Evolutionary conservation across 2,888 invertebrate genomes (phyloP), one percentile per base, ranked within the genome.

Genomic region (Acleris laterana): DNA sequence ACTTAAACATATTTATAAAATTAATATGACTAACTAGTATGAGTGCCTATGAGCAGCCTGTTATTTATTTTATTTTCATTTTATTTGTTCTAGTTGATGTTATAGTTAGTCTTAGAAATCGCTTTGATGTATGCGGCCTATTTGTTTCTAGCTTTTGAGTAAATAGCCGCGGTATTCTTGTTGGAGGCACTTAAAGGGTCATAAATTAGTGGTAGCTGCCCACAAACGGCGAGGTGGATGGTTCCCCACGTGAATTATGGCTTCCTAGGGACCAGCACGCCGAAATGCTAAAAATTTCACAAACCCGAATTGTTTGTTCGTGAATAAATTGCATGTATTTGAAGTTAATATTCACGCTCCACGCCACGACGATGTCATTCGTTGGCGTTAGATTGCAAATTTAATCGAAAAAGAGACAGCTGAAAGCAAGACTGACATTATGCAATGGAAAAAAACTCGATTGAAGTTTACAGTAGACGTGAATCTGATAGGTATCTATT

Each of bases 171-270:
- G 77, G 78, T 80, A 77, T 78, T 79, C 77, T 78, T 78, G 80
- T 84, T 80, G 79, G 82, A 79, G 85, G 88, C 87, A 90, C 88
- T 92, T 88, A 88, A 86, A 90, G 87, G 83, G 83, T 82, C 76
- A 88, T 92, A 93, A 92, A 93, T 92, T 91, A 89, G 87, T 81
- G 78, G 84, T 80, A 81, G 88, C 84, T 85, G 82, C 81, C 90
- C 90, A 82, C 90, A 88, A 88, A 88, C 80, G 83, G 84, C 83
- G 86, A 88, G 89, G 88, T 88, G 85, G 89, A 82, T 85, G 87
- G 85, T 82, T 83, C 78, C 74, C 81, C 80, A 78, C 84, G 86
- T 89, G 89, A 91, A 78, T 91, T 87, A 91, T 91, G 87, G 87
- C 82, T 80, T 74, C 79, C 74, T 78, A 78, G 83, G 84, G 82